Base-by-base conservation (phyloP, 2,888 invertebrate genomes). In the Sarcophaga rosellei region DNA sequence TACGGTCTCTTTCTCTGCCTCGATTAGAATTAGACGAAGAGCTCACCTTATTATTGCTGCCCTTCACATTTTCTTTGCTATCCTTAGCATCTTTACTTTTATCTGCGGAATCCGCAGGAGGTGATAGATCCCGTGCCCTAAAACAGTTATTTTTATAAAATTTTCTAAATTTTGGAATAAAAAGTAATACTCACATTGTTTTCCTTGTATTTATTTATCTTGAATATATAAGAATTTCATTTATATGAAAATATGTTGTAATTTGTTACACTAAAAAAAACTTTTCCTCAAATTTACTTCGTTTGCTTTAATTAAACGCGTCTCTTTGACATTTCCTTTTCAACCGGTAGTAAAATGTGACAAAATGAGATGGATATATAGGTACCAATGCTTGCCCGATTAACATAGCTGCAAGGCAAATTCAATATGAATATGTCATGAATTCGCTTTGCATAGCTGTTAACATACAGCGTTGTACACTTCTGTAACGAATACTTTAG, bases 111-210 rank as follows among this genome's bases (percentile, higher is more conserved):
- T 94, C 94, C 88, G 96, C 96, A 45, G 96, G 95, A 84, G 96
- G 96, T 78, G 96, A 95, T 91, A 95, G 95, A 91, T 96, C 96
- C 91, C 96, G 95, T 90, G 96, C 96, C 97, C 97, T 97, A 15
- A 53, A 17, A 53, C 53, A 53, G 12, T 17, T 4, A 12, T 53
- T 53, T 53, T 53, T 17, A 53, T 15, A 4, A 4, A 53, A 15
- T 53, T 53, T 53, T 6, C 15, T 0, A 17, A 20, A 61, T 21
- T 62, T 62, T 20, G 8, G 61, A 65, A 12, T 44, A 44, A 12
- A 45, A 4, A 3, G 20, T 3, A 6, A 23, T 6, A 66, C 82
- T 70, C 69, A 86, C 86, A 86, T 86, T 17, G 23, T n/a, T 35
- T 73, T 12, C 53, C n/a, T 62, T 62, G 35, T 8, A n/a, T 65